Evolutionary conservation across 1,140 invertebrate genomes (phyloP), one percentile per base, ranked within the genome.

Genomic region (Periplaneta americana): DNA sequence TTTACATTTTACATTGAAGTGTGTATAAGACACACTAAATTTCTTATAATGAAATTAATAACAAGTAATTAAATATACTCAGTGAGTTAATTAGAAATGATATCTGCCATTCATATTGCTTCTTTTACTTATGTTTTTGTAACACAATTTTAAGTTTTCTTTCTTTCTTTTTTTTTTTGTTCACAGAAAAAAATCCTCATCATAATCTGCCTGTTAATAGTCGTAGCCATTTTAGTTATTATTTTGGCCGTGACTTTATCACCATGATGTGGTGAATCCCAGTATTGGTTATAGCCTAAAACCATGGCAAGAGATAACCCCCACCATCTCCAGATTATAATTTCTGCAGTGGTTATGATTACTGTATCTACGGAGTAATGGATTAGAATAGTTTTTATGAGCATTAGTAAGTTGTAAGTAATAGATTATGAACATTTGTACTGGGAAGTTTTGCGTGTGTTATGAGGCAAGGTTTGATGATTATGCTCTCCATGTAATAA

Each of bases 101-200:
- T 18, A 18, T 13, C 22, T 48, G 22, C 39, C 13, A 15, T 48
- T 13, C 39, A 48, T 4, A 18, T 9, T 48, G 5, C 13, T 48
- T 48, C 2, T 8, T 57, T 90, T 34, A 10, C n/a, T n/a, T 33
- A 35, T 78, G n/a, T 39, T 39, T 82, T 31, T 80, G 22, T 35
- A 75, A 75, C 74, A 36, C 76, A 22, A 74, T 80, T 82, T 81
- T 80, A 77, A 84, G 34, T 82, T 83, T 82, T 82, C 75, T 81
- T 82, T 81, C 83, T 79, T 66, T 74, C 82, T 84, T 74, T 77
- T 91, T 87, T 90, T 92, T 93, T 93, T 87, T 93, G 92, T 92
- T 94, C 93, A 89, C 94, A 95, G 94, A 95, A 95, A 95, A 94
- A 94, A 92, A 93, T 95, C 91, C 91, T 95, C 91, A 94, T 95